Percentiles rank a stretch among this genome's conserved stretches.
These are phyloP conservation scores for Tragelaphus scriptus DNA, from an alignment of 2,113 vertebrate genomes.

Conservation along the genomic window DNA sequence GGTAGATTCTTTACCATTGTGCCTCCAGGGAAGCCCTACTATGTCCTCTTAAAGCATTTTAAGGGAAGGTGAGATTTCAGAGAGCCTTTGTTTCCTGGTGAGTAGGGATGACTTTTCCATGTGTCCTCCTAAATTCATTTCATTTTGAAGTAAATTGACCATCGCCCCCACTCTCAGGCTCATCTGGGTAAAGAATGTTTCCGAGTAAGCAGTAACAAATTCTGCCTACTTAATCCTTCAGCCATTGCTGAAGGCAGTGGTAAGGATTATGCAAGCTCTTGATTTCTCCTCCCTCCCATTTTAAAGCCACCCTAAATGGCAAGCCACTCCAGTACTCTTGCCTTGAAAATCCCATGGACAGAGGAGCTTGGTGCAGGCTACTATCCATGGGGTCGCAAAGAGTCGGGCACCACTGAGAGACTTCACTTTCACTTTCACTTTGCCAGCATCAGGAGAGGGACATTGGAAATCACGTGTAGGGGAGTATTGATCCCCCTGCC, in stretches of 20 bases:
- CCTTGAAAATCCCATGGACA: too few relatives aligned
- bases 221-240: not conserved
- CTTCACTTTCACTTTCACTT: too few relatives aligned
- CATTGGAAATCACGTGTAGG: not conserved
- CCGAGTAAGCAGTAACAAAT: not conserved
- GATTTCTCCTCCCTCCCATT: not conserved
- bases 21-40: not conserved
- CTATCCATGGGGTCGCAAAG: too few relatives aligned
- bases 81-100: not conserved
- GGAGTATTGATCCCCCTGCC: not conserved
- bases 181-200: constrained; percentile 5
- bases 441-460: not conserved
- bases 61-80: not conserved
- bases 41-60: not conserved
- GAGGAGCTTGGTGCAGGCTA: too few relatives aligned
- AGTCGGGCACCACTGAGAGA: too few relatives aligned
- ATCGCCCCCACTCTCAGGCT: not conserved
- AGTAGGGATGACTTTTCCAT: not conserved
- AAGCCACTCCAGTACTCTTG: too few relatives aligned
- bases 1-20: not conserved
- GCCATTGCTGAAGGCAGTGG: not conserved
- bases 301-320: not conserved
- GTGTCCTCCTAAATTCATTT: not conserved
- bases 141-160: not conserved
- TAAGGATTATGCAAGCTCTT: not conserved